Evolutionary conservation across 2,888 invertebrate genomes (phyloP).

Genomic region (Ophioninae sp.): DNA sequence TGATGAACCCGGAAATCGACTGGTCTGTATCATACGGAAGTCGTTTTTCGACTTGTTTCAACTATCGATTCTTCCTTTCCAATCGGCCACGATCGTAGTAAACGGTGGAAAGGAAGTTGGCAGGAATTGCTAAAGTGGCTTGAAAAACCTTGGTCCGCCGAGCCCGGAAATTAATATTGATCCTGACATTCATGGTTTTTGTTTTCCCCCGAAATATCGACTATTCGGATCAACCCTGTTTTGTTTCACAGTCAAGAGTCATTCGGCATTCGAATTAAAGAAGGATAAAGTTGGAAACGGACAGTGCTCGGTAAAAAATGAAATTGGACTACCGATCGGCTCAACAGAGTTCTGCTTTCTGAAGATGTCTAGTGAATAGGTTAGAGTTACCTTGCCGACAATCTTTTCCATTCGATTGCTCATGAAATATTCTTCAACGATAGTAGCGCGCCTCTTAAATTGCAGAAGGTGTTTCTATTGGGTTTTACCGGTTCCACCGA

Average conservation of each 20-base stretch:
- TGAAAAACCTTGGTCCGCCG: slow-evolving; percentile 1
- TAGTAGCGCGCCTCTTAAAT: slow-evolving; percentile 25
- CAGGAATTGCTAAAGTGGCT: neutral
- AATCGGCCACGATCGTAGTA: neutral
- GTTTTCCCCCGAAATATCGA: neutral
- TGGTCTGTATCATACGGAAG: slow-evolving; percentile 32
- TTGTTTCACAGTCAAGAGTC: too few relatives aligned
- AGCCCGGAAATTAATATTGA: neutral
- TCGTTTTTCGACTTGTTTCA: slow-evolving; percentile 40
- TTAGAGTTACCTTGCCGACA: slow-evolving; percentile 19
- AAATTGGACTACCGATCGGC: slow-evolving; percentile 13
- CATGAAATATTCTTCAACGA: slow-evolving; percentile 46
- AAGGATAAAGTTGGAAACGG: neutral
- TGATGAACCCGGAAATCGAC: slow-evolving; percentile 21
- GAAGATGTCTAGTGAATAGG: slow-evolving; percentile 8
- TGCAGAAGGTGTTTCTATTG: slow-evolving; percentile 27
- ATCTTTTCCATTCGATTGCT: neutral
- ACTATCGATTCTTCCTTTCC: slow-evolving; percentile 19
- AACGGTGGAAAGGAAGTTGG: neutral
- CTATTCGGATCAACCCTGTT: neutral
- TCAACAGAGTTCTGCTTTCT: slow-evolving; percentile 23
- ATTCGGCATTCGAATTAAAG: neutral
- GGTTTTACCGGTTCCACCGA: slow-evolving; percentile 24
- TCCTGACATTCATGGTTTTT: neutral
- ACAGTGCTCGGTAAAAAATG: slow-evolving; percentile 1